Base-by-base conservation (phyloP, 1,140 invertebrate species). In the Pissodes strobi region DNA sequence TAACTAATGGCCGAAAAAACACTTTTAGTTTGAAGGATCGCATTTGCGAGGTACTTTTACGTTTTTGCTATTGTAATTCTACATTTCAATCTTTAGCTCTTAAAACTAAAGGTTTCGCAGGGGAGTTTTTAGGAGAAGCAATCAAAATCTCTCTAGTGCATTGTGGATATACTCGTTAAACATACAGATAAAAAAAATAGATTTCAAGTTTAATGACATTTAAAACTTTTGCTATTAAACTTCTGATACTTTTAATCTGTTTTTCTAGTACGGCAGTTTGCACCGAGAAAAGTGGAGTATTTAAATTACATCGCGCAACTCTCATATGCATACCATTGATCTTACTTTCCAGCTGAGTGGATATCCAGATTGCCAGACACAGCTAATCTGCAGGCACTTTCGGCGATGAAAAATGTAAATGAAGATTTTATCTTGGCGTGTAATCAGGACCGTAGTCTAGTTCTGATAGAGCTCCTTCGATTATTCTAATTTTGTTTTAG, bases 191-290 rank as follows among this genome's bases (percentile, higher is more conserved):
- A 52, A 52, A 52, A 52, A 52, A 27, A 37, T n/a, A n/a, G 23
- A 52, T 52, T 52, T 34, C 34, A 21, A 52, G 49, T 52, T 52
- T 52, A 52, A 52, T 52, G 49, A 27, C 23, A 52, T 13, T 52
- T 52, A 21, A 19, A 52, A 52, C 49, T 52, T 52, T 52, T 6
- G 49, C 49, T 34, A 52, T 52, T 52, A 52, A 52, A 52, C 49
- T 52, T 52, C 25, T 30, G 13, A 52, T 52, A 52, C 49, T 52
- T 52, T 52, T 52, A 52, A 52, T 52, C 23, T 37, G 52, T 39
- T 39, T 55, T 18, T 46, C 45, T 22, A 46, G 38, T 12, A 41
- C 9, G 13, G 13, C 8, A 13, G 38, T 41, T 41, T 41, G 38
- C 13, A 41, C 13, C 13, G 8, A 41, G 1, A 41, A 12, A 19